phyloP scores from a whole-genome alignment of 2,888 invertebrate species.

The Heliothis peltigera region DNA sequence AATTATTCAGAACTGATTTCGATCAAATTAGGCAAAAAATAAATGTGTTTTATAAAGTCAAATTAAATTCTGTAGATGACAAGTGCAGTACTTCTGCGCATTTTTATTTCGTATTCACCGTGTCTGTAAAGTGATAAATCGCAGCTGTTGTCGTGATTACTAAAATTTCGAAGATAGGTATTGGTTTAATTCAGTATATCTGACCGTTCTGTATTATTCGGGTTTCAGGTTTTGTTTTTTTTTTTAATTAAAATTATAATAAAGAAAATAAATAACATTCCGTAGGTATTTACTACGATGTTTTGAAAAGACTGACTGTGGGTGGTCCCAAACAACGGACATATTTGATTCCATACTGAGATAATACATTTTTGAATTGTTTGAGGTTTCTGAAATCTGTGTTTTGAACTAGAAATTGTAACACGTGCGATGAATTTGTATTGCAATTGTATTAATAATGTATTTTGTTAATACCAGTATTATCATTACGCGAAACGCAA shows the following conservation, averaged over 20 bases:
- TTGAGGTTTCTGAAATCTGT: background rate
- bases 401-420: background rate
- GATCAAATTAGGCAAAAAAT: too few relatives aligned
- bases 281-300: too few relatives aligned
- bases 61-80: too few relatives aligned
- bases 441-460: too few relatives aligned
- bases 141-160: slow-evolving; percentile 57
- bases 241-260: slow-evolving; percentile 41
- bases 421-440: too few relatives aligned
- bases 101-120: background rate
- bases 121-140: slow-evolving; percentile 52
- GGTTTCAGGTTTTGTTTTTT: slow-evolving; percentile 10
- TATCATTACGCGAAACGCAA: too few relatives aligned
- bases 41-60: too few relatives aligned
- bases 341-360: background rate
- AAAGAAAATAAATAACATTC: slow-evolving; percentile 14
- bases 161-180: slow-evolving; percentile 52
- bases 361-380: background rate
- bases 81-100: slow-evolving; percentile 32
- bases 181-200: slow-evolving; percentile 46
- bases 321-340: background rate
- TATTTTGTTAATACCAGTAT: too few relatives aligned
- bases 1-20: too few relatives aligned
- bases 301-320: background rate
- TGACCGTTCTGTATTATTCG: slow-evolving; percentile 30